A percentile compares a stretch with the other conserved stretches of the same genome.
phyloP scores from a whole-genome alignment of 2,888 invertebrate genomes.

The Monoplex corrugatus region DNA sequence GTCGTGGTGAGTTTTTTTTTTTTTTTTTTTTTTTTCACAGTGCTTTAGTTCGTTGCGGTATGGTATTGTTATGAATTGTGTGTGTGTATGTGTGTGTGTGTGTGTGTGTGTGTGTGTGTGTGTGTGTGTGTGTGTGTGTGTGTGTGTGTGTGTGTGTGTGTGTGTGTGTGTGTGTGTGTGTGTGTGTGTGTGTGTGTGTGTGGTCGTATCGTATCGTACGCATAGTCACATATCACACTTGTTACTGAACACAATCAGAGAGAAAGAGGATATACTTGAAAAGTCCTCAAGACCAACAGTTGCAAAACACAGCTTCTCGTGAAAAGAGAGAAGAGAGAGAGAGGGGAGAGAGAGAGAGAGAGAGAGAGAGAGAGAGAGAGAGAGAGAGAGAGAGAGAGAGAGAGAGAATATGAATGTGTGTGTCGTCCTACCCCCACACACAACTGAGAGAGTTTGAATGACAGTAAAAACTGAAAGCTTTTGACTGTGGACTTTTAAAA shows the following conservation, averaged over 20 bases:
- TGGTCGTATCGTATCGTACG: neutral
- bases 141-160: neutral
- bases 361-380: too few relatives aligned
- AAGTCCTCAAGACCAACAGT: neutral
- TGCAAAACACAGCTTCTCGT: too few relatives aligned
- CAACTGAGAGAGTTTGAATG: too few relatives aligned
- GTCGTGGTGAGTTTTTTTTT: slow-evolving; percentile 44
- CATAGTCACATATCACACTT: neutral
- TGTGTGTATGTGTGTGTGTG: neutral
- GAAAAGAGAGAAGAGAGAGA: neutral
- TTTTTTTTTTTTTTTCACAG: neutral
- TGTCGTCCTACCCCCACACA: neutral
- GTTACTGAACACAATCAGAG: neutral
- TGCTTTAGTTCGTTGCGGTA: neutral
- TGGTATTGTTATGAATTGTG: too few relatives aligned
- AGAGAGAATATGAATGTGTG: neutral
- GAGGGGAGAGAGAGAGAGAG: neutral
- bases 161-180: neutral
- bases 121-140: too few relatives aligned
- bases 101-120: neutral
- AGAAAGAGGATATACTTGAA: neutral
- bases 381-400: too few relatives aligned
- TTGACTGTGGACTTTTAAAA: too few relatives aligned
- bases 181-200: neutral
- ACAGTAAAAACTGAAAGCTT: too few relatives aligned